A percentile compares a stretch with the other conserved stretches of the same genome.
Conservation (phyloP, 2,797 vertebrate genomes). For the Bovichtus diacanthus region DNA sequence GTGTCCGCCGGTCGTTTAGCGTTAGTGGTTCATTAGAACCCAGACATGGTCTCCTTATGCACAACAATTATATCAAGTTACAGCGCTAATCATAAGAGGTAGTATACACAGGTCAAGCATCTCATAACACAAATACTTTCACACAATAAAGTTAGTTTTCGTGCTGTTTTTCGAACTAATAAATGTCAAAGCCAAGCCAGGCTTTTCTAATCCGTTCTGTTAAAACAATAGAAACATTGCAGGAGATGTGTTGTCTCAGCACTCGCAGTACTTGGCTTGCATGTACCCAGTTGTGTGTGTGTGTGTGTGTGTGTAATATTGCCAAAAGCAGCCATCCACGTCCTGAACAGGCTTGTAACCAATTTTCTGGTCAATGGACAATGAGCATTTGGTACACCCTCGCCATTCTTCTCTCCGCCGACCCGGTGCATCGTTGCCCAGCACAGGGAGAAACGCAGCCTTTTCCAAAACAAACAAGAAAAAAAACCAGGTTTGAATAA, state of each 20-base stretch:
- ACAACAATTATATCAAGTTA: neutral
- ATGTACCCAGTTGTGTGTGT: constrained; percentile 17
- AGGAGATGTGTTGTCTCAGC: constrained; percentile 4
- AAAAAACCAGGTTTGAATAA: constrained; percentile 30
- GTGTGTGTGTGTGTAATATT: constrained; percentile 35
- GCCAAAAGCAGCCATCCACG: constrained; percentile 65
- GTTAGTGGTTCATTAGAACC: neutral
- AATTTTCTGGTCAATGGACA: constrained; percentile 72
- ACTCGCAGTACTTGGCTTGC: neutral
- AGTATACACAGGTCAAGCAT: neutral
- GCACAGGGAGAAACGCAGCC: neutral
- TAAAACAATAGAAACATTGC: constrained; percentile 19
- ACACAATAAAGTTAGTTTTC: neutral
- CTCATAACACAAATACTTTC: neutral
- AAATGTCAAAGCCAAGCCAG: neutral
- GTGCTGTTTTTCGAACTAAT: neutral
- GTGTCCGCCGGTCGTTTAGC: neutral
- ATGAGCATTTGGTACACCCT: constrained; percentile 45
- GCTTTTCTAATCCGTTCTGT: neutral
- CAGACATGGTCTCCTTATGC: neutral
- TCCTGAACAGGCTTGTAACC: constrained; percentile 55
- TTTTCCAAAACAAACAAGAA: constrained; percentile 18
- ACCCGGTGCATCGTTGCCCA: neutral
- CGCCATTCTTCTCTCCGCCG: constrained; percentile 7
- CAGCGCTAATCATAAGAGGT: neutral